Evolutionary conservation across 2,888 invertebrate species (phyloP).

Genomic region (Mamestra brassicae): DNA sequence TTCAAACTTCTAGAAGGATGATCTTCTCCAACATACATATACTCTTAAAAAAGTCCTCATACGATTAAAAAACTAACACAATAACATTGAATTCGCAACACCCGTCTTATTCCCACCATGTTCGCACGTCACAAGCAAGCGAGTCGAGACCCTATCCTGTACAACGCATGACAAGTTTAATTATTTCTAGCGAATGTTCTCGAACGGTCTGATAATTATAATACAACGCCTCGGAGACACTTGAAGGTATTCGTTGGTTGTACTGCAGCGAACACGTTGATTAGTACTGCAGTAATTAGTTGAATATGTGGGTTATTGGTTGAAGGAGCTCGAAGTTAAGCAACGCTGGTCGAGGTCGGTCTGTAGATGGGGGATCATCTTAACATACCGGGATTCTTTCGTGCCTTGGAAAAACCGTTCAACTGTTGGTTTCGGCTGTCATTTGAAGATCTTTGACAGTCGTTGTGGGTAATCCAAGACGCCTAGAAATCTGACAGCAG

Average conservation of each 20-base stretch:
- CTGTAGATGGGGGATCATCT: too few species aligned
- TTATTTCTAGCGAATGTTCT: constrained; percentile 80
- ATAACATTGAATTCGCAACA: constrained; percentile 27
- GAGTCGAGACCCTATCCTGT: constrained; percentile 63
- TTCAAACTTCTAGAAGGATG: too few species aligned
- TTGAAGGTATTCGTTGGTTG: constrained; percentile 41
- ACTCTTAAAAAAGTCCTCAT: too few species aligned
- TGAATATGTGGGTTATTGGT: constrained; percentile 5
- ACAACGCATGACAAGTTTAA: constrained; percentile 84
- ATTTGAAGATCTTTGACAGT: too few species aligned
- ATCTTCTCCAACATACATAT: too few species aligned
- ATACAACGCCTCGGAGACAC: constrained; percentile 64
- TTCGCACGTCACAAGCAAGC: constrained; percentile 77
- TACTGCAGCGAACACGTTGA: constrained; percentile 19
- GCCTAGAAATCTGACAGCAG: too few species aligned
- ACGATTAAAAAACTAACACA: background rate
- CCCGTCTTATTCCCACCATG: constrained; percentile 49
- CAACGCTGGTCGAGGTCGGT: too few species aligned
- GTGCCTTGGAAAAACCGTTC: too few species aligned
- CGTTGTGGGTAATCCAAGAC: too few species aligned
- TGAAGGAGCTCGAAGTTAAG: background rate
- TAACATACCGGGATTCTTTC: too few species aligned
- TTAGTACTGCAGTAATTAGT: constrained; percentile 40
- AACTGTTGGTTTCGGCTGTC: too few species aligned
- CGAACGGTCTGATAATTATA: constrained; percentile 68